Evolutionary conservation across 2,888 invertebrate genomes (phyloP), one percentile per base, ranked within the genome.

Genomic region (Neoaliturus tenellus): DNA sequence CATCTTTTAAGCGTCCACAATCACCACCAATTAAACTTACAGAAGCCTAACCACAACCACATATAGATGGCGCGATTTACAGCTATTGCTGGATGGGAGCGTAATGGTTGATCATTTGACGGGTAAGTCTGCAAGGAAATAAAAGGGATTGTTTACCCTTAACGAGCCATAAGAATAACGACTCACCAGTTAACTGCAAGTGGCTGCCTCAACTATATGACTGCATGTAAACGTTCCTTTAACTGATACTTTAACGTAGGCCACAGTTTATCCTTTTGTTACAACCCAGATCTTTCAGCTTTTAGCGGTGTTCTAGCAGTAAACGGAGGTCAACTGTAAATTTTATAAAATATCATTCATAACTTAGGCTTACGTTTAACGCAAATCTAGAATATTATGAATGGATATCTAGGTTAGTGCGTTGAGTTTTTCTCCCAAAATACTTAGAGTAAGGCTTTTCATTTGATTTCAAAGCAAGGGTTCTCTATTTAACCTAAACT

Each of bases 81-180:
- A 75, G 44, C 41, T 23, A 75, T 28, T 14, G 55, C 33, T 55
- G 20, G 33, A 78, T 51, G 55, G 78, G 20, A n/a, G 71, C 33
- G n/a, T 51, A 78, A 78, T 78, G 78, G 78, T 55, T 75, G 78
- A 78, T 55, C 78, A 78, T 78, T 78, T 78, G 78, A 55, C 78
- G 55, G 33, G 35, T 48, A 35, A 55, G 78, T 33, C 48, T 55
- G 51, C 48, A 55, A 35, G 55, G 55, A 33, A 62, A 55, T 78
- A 78, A 78, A 78, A 78, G 78, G 78, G 78, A 78, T 78, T 78
- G 78, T 78, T 78, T 78, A 35, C 33, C 33, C 78, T 78, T 75
- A 55, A 78, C 48, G 78, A 78, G 25, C 78, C 78, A 78, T 78
- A 48, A 20, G 78, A 33, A 31, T 78, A 78, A 78, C 78, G 41